phyloP scores from a whole-genome alignment of 2,797 vertebrate genomes.

The Melanotaenia maccullochi region DNA sequence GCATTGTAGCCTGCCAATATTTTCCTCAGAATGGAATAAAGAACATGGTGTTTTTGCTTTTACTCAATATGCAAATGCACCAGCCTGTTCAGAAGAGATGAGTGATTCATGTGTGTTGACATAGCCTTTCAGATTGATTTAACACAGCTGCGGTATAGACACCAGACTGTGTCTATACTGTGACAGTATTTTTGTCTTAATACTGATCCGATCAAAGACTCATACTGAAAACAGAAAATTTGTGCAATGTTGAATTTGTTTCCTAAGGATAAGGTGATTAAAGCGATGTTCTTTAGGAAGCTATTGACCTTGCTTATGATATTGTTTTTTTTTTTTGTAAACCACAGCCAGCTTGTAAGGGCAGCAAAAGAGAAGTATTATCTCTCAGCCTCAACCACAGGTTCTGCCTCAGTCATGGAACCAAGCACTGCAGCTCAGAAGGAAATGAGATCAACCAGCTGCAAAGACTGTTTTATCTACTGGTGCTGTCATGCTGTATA shows the following conservation, averaged over 20 bases:
- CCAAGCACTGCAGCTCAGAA: constrained; percentile 49
- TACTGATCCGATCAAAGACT: constrained; percentile 25
- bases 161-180: not conserved
- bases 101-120: constrained; percentile 46
- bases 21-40: constrained; percentile 25
- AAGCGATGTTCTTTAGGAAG: constrained; percentile 1
- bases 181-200: constrained; percentile 15
- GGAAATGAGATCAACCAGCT: constrained; percentile 64
- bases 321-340: not conserved
- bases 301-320: constrained; percentile 10
- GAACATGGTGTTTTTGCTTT: constrained; percentile 51
- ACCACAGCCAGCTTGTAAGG: constrained; percentile 19
- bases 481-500: constrained; percentile 54
- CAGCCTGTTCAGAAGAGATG: constrained; percentile 21
- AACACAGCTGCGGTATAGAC: constrained; percentile 13
- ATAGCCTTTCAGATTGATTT: constrained; percentile 29
- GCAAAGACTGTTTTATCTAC: constrained; percentile 66
- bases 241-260: not conserved
- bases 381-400: constrained; percentile 35
- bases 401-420: constrained; percentile 33
- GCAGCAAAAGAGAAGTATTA: constrained; percentile 43
- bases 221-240: constrained; percentile 1
- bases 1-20: constrained; percentile 13
- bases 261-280: not conserved
- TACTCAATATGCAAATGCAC: constrained; percentile 52